These are phyloP conservation scores for Caerostris darwini DNA, from an alignment of 1,140 invertebrate genomes.

Conservation along the genomic window DNA sequence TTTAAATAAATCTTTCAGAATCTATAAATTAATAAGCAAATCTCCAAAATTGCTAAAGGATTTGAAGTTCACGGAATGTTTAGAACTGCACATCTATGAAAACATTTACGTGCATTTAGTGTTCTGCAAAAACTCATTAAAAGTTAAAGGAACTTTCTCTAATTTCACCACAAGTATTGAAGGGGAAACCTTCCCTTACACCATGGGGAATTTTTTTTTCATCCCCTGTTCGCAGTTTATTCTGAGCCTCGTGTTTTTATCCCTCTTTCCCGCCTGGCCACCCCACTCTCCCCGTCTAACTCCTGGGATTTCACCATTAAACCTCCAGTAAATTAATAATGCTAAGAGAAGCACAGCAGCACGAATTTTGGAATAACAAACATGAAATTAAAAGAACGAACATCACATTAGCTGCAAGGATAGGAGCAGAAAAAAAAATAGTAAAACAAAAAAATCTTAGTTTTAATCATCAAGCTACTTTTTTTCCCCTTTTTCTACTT, in stretches of 20 bases:
- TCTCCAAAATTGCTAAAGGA: not conserved
- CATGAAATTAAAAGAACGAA: conserved; percentile 74
- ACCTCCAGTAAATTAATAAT: conserved; percentile 72
- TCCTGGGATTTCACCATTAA: conserved; percentile 37
- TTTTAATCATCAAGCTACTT: conserved; percentile 71
- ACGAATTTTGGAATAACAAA: conserved; percentile 75
- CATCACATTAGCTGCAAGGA: conserved; percentile 30
- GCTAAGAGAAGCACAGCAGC: not conserved
- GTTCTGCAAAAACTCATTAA: conserved; percentile 58
- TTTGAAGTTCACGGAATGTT: not conserved
- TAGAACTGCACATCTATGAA: not conserved
- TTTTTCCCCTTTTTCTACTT: conserved; percentile 39
- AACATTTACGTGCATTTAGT: not conserved
- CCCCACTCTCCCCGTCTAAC: not conserved
- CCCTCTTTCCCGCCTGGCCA: not conserved
- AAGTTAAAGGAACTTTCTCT: conserved; percentile 61
- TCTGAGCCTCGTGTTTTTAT: not conserved
- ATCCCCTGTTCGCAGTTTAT: not conserved
- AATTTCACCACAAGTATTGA: conserved; percentile 61
- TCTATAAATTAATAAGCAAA: conserved; percentile 22
- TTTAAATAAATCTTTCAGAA: conserved; percentile 9
- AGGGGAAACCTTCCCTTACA: not conserved
- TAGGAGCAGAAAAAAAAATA: not conserved
- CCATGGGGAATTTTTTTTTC: not conserved
- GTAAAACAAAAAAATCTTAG: conserved; percentile 43